Conservation (phyloP, 2,113 vertebrate species). For the Microcebus ravelobensis region DNA sequence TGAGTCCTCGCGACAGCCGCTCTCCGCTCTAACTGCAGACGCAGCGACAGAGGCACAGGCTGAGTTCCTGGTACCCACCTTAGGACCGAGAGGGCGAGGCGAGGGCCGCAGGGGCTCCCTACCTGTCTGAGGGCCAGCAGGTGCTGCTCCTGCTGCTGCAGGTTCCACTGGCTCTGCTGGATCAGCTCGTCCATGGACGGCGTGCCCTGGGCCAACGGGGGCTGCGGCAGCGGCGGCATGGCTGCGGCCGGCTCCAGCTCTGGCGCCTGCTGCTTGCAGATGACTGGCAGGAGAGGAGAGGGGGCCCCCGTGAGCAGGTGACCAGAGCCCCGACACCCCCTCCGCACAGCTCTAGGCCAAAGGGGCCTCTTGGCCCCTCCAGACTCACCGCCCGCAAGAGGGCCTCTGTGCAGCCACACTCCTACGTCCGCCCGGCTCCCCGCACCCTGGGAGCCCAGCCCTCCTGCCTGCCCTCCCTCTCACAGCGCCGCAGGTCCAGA, state of each 20-base stretch:
- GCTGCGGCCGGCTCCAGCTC: constrained; percentile 85
- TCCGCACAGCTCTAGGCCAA: not conserved
- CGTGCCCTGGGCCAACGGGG: constrained; percentile 85
- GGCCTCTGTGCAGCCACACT: not conserved
- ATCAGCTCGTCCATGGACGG: constrained; percentile 93
- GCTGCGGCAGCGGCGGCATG: constrained; percentile 86
- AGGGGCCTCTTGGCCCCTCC: not conserved
- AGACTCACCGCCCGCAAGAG: not conserved
- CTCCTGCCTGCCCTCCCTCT: no score
- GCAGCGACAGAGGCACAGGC: not conserved
- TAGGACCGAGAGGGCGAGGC: fast-evolving
- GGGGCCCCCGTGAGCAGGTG: not conserved
- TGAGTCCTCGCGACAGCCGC: not conserved
- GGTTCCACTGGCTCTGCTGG: constrained; percentile 98
- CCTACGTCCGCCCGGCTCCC: not conserved
- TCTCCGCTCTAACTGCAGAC: fast-evolving
- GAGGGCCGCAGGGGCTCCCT: fast-evolving
- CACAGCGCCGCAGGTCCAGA: not conserved
- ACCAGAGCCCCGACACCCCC: not conserved
- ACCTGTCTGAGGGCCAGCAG: constrained; percentile 97
- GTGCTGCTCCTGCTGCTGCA: constrained; percentile 99
- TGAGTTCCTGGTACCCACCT: not conserved
- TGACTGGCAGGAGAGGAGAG: constrained; percentile 82
- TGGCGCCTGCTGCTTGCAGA: constrained; percentile 94
- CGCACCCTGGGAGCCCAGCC: not conserved